Percentiles rank a stretch among this genome's conserved stretches.
These are phyloP conservation scores for Heliconius ethilla DNA, from an alignment of 2,888 invertebrate genomes.

Conservation along the genomic window DNA sequence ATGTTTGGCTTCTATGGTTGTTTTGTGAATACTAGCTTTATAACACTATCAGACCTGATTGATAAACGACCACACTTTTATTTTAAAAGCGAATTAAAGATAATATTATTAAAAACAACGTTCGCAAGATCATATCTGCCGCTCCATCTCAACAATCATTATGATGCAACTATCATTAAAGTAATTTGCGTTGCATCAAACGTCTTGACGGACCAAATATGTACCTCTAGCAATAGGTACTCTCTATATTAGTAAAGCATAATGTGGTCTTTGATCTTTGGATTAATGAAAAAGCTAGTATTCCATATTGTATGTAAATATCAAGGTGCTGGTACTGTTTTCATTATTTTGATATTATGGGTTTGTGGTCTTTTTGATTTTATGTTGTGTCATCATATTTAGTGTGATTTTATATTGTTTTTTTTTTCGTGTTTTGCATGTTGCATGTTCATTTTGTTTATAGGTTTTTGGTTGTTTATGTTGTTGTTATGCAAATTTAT, in stretches of 20 bases:
- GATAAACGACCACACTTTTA: neutral
- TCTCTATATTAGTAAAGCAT: conserved; percentile 1
- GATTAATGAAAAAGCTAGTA: conserved; percentile 55
- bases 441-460: conserved; percentile 59
- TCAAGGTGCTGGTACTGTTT: conserved; percentile 67
- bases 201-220: conserved; percentile 2
- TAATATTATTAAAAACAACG: neutral
- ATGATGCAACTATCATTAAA: conserved; percentile 23
- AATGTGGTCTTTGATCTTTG: conserved; percentile 17
- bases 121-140: neutral
- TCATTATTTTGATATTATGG: conserved; percentile 53
- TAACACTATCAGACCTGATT: conserved; percentile 22
- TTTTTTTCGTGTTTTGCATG: conserved; percentile 61
- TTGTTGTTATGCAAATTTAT: neutral
- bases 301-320: conserved; percentile 54
- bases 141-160: neutral
- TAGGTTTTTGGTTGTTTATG: neutral
- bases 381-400: conserved; percentile 55
- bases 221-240: conserved; percentile 10
- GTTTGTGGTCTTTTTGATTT: conserved; percentile 53
- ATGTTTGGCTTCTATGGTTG: conserved; percentile 70
- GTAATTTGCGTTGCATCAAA: conserved; percentile 22
- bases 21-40: conserved; percentile 59
- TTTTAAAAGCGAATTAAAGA: neutral
- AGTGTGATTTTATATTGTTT: conserved; percentile 42